Conservation (phyloP, 2,113 vertebrate genomes). For the Odobenus rosmarus region DNA sequence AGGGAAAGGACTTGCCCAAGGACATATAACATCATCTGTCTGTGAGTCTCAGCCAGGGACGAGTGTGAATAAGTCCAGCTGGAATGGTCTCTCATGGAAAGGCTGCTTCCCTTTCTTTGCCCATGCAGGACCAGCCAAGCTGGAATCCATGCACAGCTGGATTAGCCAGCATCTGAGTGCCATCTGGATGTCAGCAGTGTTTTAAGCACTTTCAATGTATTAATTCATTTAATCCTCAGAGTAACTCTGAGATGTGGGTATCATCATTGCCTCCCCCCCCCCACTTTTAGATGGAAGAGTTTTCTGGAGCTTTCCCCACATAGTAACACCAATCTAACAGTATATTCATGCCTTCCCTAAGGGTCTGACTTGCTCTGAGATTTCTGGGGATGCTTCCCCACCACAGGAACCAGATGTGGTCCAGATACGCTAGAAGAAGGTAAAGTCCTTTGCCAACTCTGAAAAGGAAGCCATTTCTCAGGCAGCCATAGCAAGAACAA, state of each 20-base stretch:
- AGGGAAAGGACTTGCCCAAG: neutral
- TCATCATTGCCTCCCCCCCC: neutral
- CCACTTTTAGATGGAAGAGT: neutral
- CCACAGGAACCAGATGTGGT: neutral
- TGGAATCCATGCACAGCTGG: neutral
- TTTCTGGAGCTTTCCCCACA: neutral
- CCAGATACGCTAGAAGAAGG: neutral
- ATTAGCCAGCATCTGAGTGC: neutral
- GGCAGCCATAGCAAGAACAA: neutral
- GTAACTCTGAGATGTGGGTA: neutral
- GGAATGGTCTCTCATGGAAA: neutral
- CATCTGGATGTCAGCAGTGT: too few species aligned
- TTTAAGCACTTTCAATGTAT: neutral
- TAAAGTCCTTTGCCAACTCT: neutral
- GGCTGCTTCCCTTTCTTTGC: neutral
- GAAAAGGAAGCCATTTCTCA: neutral
- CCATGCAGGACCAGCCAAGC: neutral
- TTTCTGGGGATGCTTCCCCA: neutral
- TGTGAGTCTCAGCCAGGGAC: neutral
- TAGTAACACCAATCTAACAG: neutral
- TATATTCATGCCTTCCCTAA: neutral
- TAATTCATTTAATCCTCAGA: neutral
- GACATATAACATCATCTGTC: neutral
- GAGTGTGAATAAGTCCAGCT: neutral
- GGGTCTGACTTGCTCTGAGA: neutral